These are phyloP conservation scores for Glaucopsyche alexis DNA, from an alignment of 2,888 invertebrate species.

Conservation along the genomic window DNA sequence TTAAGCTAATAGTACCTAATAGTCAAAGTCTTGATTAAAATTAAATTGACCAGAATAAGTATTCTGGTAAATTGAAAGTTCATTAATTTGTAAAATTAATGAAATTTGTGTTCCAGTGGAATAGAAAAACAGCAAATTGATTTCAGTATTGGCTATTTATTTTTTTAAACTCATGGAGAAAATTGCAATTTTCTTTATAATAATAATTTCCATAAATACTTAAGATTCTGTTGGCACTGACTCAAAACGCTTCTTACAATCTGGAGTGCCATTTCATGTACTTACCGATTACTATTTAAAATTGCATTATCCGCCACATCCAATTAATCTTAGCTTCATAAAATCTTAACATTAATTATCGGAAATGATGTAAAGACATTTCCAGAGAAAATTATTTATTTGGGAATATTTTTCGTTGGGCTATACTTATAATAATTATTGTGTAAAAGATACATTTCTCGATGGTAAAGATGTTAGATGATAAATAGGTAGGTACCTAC, in stretches of 20 bases:
- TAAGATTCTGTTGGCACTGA: slow-evolving; percentile 13
- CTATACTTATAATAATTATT: too few relatives aligned
- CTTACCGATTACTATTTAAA: slow-evolving; percentile 18
- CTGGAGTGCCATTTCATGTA: slow-evolving; percentile 18
- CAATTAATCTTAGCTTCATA: slow-evolving; percentile 6
- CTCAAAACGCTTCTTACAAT: slow-evolving; percentile 25
- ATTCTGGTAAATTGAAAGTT: too few relatives aligned
- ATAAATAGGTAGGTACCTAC: too few relatives aligned
- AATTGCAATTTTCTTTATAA: slow-evolving; percentile 3
- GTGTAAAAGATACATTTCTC: too few relatives aligned
- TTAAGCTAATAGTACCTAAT: not conserved
- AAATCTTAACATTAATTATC: not conserved
- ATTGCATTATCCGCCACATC: slow-evolving; percentile 12
- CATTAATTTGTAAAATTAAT: not conserved
- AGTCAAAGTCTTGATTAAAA: slow-evolving; percentile 5
- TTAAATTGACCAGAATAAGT: not conserved
- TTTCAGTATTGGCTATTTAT: not conserved
- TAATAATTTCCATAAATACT: slow-evolving; percentile 17
- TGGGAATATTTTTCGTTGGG: too few relatives aligned
- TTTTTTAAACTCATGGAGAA: not conserved
- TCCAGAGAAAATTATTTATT: too few relatives aligned
- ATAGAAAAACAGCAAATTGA: not conserved
- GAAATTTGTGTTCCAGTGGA: not conserved
- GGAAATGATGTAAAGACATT: not conserved
- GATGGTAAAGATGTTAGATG: too few relatives aligned